Base-by-base conservation (phyloP, 2,113 vertebrate genomes). In the Corapipo altera region DNA sequence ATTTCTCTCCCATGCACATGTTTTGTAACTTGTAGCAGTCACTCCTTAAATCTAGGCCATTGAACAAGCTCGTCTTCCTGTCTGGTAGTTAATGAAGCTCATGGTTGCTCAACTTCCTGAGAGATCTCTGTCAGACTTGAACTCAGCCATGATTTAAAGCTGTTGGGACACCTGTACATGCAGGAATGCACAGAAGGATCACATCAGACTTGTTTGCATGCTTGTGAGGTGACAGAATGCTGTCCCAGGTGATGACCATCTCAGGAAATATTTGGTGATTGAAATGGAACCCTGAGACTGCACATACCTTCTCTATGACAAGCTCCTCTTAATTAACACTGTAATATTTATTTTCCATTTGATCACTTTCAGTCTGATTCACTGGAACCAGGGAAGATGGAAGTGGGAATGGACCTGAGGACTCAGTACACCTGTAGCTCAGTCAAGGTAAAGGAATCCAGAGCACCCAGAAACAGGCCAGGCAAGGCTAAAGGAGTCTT, bases 381-480 rank as follows among this genome's bases (percentile, higher is more conserved):
- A 20, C 73, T 85, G 86, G 93, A 94, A 87, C 33, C 78, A 30
- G 85, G 88, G 41, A 97, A 93, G 72, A 94, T 72, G 84, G 97
- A 97, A 26, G 24, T 91, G 78, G 86, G 95, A 66, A 97, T 97
- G 91, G 94, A 97, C 3, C 43, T 97, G 79, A 77, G 44, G 48
- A 96, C 92, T 92, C 95, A 95, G 89, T 75, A 97, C 96, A 83
- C 95, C 98, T 81, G 96, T 98, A 8, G 48, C 51, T 35, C 92
- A 54, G 11, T 97, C 98, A 87, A 97, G 98, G 98, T 98, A 95
- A 98, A 97, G 91, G 41, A 78, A 84, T 66, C 15, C 62, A 67
- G 71, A 77, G 39, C 48, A 15, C 49, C 22, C 27, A 44, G 48
- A 61, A 61, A 41, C 48, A 4, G 24, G 9, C 33, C 23, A 54